These are phyloP conservation scores for Chloropsis cyanopogon DNA, from an alignment of 2,113 vertebrate genomes.

Conservation along the genomic window DNA sequence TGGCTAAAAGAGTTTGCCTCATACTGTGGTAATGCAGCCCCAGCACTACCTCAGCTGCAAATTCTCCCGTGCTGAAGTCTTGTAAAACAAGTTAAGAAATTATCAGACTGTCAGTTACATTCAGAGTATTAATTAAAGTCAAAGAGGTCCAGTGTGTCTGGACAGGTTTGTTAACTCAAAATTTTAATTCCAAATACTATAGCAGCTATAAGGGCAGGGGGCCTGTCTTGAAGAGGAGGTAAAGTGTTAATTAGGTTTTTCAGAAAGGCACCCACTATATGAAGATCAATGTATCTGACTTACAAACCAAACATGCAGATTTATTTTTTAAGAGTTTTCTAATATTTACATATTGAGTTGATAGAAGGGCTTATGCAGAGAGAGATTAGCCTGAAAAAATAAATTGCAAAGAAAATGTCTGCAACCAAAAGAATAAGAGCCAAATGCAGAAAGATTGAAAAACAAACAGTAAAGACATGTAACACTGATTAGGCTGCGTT, in stretches of 20 bases:
- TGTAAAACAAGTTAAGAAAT: background rate
- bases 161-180: background rate
- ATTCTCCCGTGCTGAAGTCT: background rate
- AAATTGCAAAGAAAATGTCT: conserved; percentile 61
- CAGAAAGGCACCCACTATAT: background rate
- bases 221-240: background rate
- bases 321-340: conserved; percentile 27
- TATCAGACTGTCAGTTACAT: background rate
- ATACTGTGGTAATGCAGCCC: rapidly evolving
- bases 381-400: conserved; percentile 64
- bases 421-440: conserved; percentile 49
- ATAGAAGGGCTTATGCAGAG: conserved; percentile 27
- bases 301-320: conserved; percentile 17
- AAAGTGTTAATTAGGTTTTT: conserved; percentile 13
- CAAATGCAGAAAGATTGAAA: conserved; percentile 64
- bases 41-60: background rate
- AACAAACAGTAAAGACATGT: conserved; percentile 69
- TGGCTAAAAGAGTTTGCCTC: background rate
- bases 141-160: background rate
- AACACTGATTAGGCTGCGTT: conserved; percentile 72
- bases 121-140: background rate
- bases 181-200: background rate
- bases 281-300: conserved; percentile 6
- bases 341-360: conserved; percentile 31
- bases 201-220: background rate